Evolutionary conservation across 2,113 vertebrate species (phyloP), one percentile per base, ranked within the genome.

Genomic region (Lethenteron reissneri): DNA sequence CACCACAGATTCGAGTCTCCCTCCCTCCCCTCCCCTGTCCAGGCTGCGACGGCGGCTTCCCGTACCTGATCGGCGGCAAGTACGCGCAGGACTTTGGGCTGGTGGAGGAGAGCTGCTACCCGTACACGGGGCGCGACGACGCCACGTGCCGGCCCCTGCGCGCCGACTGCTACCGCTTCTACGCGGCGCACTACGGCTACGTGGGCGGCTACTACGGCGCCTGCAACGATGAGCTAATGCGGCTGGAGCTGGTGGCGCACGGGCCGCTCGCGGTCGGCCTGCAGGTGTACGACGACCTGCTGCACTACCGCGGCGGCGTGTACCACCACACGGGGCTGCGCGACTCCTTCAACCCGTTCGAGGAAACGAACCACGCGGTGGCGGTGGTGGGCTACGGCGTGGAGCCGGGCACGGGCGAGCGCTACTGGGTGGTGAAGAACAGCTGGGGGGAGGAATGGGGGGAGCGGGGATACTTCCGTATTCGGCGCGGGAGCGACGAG

Each of bases 41-140:
- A 99, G 92, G 90, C 60, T 97, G 92, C 2, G 83, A 88, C 8
- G 94, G 92, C 2, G 92, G 94, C 1, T 96, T 97, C 76, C 90
- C 94, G 0, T 99, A 91, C 75, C 87, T 99, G 74, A 86, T 85
- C 13, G 83, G 79, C 58, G 92, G 92, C 7, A 99, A 97, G 73
- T 87, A 95, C 0, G 74, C 79, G 7, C 92, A 97, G 76, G 94
- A 99, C 74, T 96, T 94, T 0, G 94, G 94, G 57, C 69, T 95
- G 10, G 88, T 94, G 71, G 90, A 96, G 12, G 94, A 99, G 76
- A 76, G 77, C 0, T 94, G 90, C 75, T 91, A 85, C 64, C 90
- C 90, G 0, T 99, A 99, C 73, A 76, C 73, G 1, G 94, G 57
- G 5, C 64, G 12, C 0, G 78, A 88, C 74, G 5, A 41, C 5